phyloP scores from a whole-genome alignment of 2,797 vertebrate genomes.

The Florisuga fusca region DNA sequence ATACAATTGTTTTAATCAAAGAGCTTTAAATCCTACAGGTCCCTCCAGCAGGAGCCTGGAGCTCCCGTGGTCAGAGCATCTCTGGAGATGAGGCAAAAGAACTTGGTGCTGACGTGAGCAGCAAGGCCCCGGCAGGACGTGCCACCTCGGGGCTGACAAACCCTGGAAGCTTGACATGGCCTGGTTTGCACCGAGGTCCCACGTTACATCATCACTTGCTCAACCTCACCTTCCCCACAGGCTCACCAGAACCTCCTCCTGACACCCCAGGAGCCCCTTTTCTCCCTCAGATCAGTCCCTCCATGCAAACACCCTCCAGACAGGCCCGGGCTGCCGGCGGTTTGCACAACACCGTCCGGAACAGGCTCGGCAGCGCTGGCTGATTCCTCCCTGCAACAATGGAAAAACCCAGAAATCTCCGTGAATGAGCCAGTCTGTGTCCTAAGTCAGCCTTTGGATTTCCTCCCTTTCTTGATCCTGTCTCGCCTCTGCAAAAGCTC shows the following conservation, averaged over 20 bases:
- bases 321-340: slow-evolving; percentile 3
- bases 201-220: not conserved
- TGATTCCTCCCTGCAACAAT: slow-evolving; percentile 67
- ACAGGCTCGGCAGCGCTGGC: not conserved
- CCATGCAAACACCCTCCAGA: not conserved
- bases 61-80: not conserved
- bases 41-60: not conserved
- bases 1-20: not conserved
- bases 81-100: not conserved
- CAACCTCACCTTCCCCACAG: not conserved
- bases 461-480: slow-evolving; percentile 65
- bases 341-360: slow-evolving; percentile 3
- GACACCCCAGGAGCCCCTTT: not conserved
- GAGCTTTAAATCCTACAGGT: not conserved
- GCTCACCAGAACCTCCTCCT: not conserved
- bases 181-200: not conserved
- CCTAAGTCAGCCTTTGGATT: slow-evolving; percentile 73
- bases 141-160: not conserved
- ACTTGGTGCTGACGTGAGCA: not conserved
- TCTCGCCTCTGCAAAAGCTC: slow-evolving; percentile 59
- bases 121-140: not conserved
- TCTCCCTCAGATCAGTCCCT: not conserved
- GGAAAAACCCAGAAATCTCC: slow-evolving; percentile 70
- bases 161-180: not conserved
- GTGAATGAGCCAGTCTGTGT: slow-evolving; percentile 65